These are phyloP conservation scores for Nothura maculosa DNA, from an alignment of 2,797 vertebrate species.

Conservation along the genomic window DNA sequence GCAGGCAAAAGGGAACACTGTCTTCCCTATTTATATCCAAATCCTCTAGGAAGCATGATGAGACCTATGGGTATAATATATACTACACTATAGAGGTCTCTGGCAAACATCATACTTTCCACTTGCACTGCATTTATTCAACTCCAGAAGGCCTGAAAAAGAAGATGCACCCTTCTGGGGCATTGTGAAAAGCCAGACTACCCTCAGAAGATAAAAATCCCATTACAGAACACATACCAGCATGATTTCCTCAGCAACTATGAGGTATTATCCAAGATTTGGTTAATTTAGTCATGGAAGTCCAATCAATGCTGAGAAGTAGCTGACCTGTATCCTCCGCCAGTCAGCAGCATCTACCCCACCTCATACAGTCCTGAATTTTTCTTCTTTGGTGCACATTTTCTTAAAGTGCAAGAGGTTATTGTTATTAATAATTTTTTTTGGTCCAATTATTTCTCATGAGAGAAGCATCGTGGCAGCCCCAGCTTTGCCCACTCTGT, in stretches of 20 bases:
- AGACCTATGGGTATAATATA: too few species aligned
- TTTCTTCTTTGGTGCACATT: not conserved
- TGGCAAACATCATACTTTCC: not conserved
- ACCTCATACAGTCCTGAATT: not conserved
- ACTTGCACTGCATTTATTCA: not conserved
- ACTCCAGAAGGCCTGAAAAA: not conserved
- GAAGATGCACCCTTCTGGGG: not conserved
- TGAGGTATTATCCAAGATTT: not conserved
- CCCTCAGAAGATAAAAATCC: not conserved
- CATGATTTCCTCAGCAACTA: not conserved
- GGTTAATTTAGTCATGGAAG: not conserved
- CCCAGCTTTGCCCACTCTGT: not conserved
- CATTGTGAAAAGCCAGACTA: not conserved
- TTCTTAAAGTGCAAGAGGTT: not conserved
- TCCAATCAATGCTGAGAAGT: not conserved
- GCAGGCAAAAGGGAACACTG: not conserved
- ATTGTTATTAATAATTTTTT: not conserved
- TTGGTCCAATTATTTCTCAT: not conserved
- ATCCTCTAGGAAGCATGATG: not conserved
- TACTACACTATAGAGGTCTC: not conserved
- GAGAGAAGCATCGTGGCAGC: not conserved
- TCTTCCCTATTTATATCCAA: not conserved
- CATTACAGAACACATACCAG: not conserved
- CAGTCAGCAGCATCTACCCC: not conserved
- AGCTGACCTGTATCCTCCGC: not conserved